Evolutionary conservation across 2,888 invertebrate genomes (phyloP).

Genomic region (Teleiodes luculella): DNA sequence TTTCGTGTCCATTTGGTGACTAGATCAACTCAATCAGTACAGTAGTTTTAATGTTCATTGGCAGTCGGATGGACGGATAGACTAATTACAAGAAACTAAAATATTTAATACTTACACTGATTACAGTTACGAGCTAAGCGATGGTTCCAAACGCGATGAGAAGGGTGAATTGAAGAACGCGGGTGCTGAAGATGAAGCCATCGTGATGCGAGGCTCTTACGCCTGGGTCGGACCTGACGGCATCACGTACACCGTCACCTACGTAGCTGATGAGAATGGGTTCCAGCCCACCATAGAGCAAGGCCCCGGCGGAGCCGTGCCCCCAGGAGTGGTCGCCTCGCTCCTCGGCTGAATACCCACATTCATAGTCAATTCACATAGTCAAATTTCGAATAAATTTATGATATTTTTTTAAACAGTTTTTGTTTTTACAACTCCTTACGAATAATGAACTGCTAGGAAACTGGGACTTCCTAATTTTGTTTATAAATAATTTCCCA

Average conservation of each 20-base stretch:
- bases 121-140: slow-evolving; percentile 70
- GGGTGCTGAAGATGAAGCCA: slow-evolving; percentile 72
- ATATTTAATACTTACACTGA: no score
- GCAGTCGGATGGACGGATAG: no score
- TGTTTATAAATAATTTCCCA: no score
- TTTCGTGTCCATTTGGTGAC: no score
- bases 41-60: no score
- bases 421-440: no score
- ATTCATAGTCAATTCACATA: slow-evolving; percentile 22
- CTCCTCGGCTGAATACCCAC: slow-evolving; percentile 44
- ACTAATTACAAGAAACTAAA: no score
- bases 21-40: no score
- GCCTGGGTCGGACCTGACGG: slow-evolving; percentile 72
- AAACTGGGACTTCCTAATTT: no score
- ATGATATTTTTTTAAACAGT: background rate
- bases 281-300: slow-evolving; percentile 68
- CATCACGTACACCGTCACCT: slow-evolving; percentile 66
- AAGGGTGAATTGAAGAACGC: slow-evolving; percentile 70
- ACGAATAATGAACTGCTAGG: no score
- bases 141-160: slow-evolving; percentile 71
- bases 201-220: slow-evolving; percentile 71
- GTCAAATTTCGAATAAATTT: slow-evolving; percentile 23
- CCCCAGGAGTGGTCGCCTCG: slow-evolving; percentile 48
- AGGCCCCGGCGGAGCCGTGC: slow-evolving; percentile 40
- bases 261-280: slow-evolving; percentile 78